A percentile compares a stretch with the other conserved stretches of the same genome.
phyloP scores from a whole-genome alignment of 2,888 invertebrate genomes.

The Mythimna lalbum region DNA sequence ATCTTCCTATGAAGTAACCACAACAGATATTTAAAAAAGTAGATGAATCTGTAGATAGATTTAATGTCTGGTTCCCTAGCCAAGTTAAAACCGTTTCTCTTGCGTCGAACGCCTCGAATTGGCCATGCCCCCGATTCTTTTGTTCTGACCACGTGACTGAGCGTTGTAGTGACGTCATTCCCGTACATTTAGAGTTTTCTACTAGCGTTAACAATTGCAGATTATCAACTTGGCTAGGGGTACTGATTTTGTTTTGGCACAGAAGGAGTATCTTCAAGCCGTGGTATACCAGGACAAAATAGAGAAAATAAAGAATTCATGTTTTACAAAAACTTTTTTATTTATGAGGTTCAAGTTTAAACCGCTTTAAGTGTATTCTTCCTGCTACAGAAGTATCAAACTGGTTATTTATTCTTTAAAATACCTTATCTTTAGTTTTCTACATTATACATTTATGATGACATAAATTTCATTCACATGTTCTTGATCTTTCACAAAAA shows the following conservation, averaged over 20 bases:
- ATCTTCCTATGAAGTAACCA: neutral
- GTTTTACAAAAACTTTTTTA: neutral
- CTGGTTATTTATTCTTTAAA: neutral
- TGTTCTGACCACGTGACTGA: too few species aligned
- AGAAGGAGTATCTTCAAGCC: neutral
- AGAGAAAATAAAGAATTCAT: neutral
- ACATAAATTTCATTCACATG: neutral
- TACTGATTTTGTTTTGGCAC: neutral
- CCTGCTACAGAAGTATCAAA: neutral
- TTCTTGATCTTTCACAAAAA: neutral
- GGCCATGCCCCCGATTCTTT: too few species aligned
- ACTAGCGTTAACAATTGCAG: too few species aligned
- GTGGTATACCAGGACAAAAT: neutral
- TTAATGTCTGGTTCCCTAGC: too few species aligned
- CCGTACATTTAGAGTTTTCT: too few species aligned
- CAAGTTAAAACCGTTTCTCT: too few species aligned
- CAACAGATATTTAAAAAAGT: too few species aligned
- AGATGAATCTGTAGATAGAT: neutral
- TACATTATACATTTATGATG: neutral
- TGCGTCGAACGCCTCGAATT: too few species aligned
- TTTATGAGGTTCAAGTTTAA: neutral
- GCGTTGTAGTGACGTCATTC: too few species aligned
- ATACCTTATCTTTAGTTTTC: neutral
- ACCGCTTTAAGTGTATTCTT: neutral
- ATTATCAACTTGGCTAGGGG: too few species aligned